Percentiles rank a stretch among this genome's conserved stretches.
Evolutionary conservation across 2,888 invertebrate genomes (phyloP).

Genomic region (Pemphredon lugubris): DNA sequence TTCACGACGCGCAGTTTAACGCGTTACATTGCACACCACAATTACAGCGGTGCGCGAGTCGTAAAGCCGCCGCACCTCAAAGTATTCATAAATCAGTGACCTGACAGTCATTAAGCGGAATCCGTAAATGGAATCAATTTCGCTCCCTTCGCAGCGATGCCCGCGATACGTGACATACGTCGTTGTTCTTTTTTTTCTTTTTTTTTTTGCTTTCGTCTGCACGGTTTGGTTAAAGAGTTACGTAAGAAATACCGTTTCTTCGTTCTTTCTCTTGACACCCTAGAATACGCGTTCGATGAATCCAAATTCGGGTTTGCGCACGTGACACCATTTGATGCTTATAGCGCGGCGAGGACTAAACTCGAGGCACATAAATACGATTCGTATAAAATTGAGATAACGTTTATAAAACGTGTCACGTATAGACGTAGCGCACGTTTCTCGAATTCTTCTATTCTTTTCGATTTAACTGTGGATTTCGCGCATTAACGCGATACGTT

Average conservation of each 20-base stretch:
- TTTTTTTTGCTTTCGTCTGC: constrained; percentile 11
- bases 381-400: not conserved
- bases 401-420: constrained; percentile 1
- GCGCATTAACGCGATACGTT: no score
- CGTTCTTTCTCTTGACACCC: no score
- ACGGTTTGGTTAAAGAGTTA: no score
- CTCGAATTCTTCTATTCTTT: no score
- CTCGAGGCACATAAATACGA: constrained; percentile 2
- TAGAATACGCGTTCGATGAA: no score
- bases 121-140: constrained; percentile 20
- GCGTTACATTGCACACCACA: not conserved
- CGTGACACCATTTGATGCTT: constrained; percentile 5
- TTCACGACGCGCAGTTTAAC: constrained; percentile 10
- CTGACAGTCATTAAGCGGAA: constrained; percentile 8
- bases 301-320: no score
- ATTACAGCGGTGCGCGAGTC: not conserved
- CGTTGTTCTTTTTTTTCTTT: no score
- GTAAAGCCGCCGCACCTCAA: not conserved
- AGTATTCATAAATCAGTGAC: constrained; percentile 13
- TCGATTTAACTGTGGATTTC: no score
- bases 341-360: constrained; percentile 10
- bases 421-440: constrained; percentile 9
- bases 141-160: not conserved
- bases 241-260: no score
- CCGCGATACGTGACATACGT: no score